Evolutionary conservation across 2,797 vertebrate genomes (phyloP), one percentile per base, ranked within the genome.

Genomic region (Pseudochaenichthys georgianus): DNA sequence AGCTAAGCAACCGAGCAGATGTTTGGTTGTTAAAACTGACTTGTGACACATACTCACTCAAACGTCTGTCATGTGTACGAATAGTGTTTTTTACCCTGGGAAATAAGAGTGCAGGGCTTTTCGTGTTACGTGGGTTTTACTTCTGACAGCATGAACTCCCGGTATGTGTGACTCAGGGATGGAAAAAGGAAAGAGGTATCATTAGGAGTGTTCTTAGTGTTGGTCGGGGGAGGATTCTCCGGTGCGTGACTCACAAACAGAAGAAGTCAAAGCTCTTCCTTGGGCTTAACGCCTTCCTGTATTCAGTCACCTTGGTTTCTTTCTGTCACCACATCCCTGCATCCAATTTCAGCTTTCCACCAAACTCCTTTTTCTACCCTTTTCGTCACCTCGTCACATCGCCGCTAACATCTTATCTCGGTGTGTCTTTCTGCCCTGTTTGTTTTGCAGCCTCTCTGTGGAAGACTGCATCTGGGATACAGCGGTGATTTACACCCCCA

Each of bases 401-500:
- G 61, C 62, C 7, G 5, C 65, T 31, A 34, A 64, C 54, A 15
- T 73, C 70, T 75, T 62, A 72, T 81, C 69, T 76, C 77, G 71
- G 58, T 83, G 79, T 77, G 78, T 78, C 84, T 65, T 61, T 59
- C 46, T 57, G 52, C 69, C 60, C 64, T 63, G 47, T 76, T 38
- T 74, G 58, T 73, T 80, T 87, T 91, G 63, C 55, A 60, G 57
- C 9, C 60, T 77, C 31, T 76, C 54, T 70, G 60, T 88, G 93
- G 88, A 94, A 93, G 93, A 94, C 91, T 90, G 92, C 89, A 85
- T 90, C 90, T 93, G 80, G 77, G 93, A 93, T 93, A 94, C 92
- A 90, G 89, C 89, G 81, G 94, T 5, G 28, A 28, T 96, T 95
- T 96, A 96, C 95, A 95, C 95, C 94, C 95, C 96, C 95, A 97